Base-by-base conservation (phyloP, 2,113 vertebrate species). In the Paedocypris sp. region DNA sequence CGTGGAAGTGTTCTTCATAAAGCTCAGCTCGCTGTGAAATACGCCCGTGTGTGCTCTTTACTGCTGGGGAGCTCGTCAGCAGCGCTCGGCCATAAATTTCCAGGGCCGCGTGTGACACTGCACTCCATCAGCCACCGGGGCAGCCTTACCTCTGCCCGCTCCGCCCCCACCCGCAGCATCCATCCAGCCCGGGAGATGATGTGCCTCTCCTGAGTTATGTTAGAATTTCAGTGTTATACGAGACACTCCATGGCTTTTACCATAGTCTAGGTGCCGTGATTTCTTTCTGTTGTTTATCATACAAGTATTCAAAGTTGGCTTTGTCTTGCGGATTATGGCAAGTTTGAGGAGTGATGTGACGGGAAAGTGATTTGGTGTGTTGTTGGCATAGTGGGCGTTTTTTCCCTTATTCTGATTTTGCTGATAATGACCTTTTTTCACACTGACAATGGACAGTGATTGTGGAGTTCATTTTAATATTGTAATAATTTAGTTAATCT, bases 1-100 rank as follows among this genome's bases (percentile, higher is more conserved):
- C 89, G 89, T 91, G 91, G 89, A 86, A 93, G 92, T 97, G 94
- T 98, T 96, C 94, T 97, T 97, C 93, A 98, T 98, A 98, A 98
- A 98, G 97, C 91, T 91, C 93, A 98, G 91, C 91, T 91, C 92
- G 79, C 85, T 98, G 95, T 98, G 95, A 98, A 97, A 98, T 98
- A 98, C 92, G 90, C 92, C 95, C 92, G 89, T 84, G 86, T 77
- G 86, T 86, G 89, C 87, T 91, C 91, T 97, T 97, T 97, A 97
- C 94, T 90, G 92, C 94, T 88, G 87, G 86, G n/a, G 85, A 89
- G 90, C 92, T 92, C 90, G 92, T 92, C 92, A 91, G 90, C 88
- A 89, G 91, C 89, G 82, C 87, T 89, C 87, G 82, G 83, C 92
- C 90, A 91, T 98, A 98, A 98, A 98, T 98, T 89, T 45, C 70